Conservation (phyloP, 2,888 invertebrate genomes). For the Nudaria mundana region DNA sequence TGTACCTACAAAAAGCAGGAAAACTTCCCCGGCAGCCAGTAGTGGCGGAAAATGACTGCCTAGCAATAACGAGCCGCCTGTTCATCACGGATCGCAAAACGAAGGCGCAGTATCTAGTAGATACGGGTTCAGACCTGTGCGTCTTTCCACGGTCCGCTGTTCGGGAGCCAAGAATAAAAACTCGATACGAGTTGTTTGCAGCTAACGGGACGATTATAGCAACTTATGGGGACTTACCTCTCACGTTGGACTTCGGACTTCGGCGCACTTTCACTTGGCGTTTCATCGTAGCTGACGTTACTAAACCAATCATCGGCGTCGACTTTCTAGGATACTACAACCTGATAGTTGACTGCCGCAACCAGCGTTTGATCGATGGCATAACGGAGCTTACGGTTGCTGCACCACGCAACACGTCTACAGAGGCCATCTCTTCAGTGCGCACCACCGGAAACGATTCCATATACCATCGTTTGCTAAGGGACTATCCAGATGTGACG, state of each 20-base stretch:
- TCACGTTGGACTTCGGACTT: not conserved
- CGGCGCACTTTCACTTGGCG: not conserved
- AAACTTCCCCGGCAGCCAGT: no score
- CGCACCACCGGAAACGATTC: constrained; percentile 12
- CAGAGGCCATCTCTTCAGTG: constrained; percentile 11
- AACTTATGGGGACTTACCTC: not conserved
- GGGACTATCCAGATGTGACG: constrained; percentile 7
- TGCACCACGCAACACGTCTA: not conserved
- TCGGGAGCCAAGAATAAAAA: no score
- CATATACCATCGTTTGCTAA: constrained; percentile 8
- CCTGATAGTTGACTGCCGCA: constrained; percentile 7
- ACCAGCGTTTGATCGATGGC: constrained; percentile 10
- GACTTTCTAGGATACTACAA: constrained; percentile 12
- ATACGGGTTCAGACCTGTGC: no score
- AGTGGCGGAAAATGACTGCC: no score
- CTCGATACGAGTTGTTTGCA: no score
- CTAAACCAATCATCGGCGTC: constrained; percentile 34
- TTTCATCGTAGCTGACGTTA: constrained; percentile 10
- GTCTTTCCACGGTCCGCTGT: no score
- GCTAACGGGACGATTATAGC: not conserved
- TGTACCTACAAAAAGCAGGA: no score
- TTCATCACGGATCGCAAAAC: no score
- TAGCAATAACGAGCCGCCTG: no score
- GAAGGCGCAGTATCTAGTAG: no score
- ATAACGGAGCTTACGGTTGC: constrained; percentile 6